Conservation (phyloP, 92 coral and sea anemone species). For the Micromussa lordhowensis region DNA sequence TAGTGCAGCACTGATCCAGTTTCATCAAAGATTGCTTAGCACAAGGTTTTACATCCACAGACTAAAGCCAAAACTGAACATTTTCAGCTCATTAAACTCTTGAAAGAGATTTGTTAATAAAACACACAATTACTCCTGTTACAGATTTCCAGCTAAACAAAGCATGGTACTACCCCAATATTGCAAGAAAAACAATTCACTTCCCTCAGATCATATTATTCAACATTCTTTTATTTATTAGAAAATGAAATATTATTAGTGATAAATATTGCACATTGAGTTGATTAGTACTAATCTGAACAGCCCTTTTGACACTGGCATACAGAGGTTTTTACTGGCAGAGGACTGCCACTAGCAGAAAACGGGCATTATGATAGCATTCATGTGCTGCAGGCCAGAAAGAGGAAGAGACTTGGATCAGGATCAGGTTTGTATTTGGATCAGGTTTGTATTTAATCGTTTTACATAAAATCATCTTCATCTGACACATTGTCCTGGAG, state of each 20-base stretch:
- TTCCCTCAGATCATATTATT: background rate
- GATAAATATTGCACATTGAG: background rate
- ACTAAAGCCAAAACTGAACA: too few relatives aligned
- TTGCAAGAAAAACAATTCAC: too few relatives aligned
- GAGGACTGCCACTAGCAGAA: background rate
- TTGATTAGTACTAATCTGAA: background rate
- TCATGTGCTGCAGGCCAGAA: background rate
- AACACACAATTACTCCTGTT: too few relatives aligned
- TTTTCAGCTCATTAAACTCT: too few relatives aligned
- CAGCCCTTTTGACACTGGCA: background rate
- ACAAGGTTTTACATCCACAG: too few relatives aligned
- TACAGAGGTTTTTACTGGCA: too few relatives aligned
- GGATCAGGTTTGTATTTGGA: background rate
- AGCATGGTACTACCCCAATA: too few relatives aligned
- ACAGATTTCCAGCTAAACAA: too few relatives aligned
- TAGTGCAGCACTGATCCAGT: too few relatives aligned
- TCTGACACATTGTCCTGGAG: slow-evolving; percentile 80
- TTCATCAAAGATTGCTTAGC: too few relatives aligned
- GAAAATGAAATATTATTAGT: too few relatives aligned
- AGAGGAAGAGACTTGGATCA: background rate
- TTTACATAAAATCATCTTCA: slow-evolving; percentile 95
- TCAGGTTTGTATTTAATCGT: background rate
- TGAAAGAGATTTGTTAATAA: too few relatives aligned
- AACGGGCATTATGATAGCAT: background rate
- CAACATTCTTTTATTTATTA: background rate